Percentiles rank a stretch among this genome's conserved stretches.
These are phyloP conservation scores for Oreochromis mossambicus DNA, from an alignment of 2,797 vertebrate species.

Conservation along the genomic window DNA sequence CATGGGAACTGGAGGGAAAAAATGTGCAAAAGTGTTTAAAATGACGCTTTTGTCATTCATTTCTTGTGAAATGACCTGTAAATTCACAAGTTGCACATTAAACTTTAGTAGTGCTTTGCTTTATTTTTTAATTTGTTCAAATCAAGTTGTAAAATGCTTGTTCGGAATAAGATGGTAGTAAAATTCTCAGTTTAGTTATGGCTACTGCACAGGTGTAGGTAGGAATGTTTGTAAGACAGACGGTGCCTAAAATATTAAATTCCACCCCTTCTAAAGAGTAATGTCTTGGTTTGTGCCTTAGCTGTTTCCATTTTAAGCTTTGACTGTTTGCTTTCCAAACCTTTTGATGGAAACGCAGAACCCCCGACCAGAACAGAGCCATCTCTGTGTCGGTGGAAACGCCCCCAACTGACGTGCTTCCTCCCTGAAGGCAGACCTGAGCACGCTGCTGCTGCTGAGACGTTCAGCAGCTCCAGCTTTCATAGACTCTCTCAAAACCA, in stretches of 20 bases:
- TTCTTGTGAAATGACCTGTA: too few species aligned
- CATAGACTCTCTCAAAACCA: not conserved
- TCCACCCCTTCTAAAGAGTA: rapidly evolving
- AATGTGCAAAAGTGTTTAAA: not conserved
- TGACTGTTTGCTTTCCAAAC: not conserved
- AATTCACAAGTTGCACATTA: not conserved
- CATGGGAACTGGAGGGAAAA: too few species aligned
- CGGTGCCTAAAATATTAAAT: not conserved
- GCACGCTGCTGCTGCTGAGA: not conserved
- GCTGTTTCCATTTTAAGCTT: not conserved
- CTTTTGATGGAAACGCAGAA: not conserved
- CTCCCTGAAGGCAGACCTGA: not conserved
- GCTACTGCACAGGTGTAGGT: not conserved
- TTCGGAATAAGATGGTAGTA: not conserved
- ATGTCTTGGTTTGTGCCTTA: not conserved
- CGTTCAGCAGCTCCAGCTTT: not conserved
- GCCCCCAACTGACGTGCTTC: not conserved
- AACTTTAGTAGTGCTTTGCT: not conserved
- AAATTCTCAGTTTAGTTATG: not conserved
- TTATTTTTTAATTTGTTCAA: not conserved
- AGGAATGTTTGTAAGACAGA: not conserved
- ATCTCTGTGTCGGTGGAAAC: not conserved
- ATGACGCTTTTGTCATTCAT: not conserved
- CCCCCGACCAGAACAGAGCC: not conserved
- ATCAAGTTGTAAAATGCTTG: not conserved